Base-by-base conservation (phyloP, 1,140 invertebrate species). In the Melitaea cinxia region DNA sequence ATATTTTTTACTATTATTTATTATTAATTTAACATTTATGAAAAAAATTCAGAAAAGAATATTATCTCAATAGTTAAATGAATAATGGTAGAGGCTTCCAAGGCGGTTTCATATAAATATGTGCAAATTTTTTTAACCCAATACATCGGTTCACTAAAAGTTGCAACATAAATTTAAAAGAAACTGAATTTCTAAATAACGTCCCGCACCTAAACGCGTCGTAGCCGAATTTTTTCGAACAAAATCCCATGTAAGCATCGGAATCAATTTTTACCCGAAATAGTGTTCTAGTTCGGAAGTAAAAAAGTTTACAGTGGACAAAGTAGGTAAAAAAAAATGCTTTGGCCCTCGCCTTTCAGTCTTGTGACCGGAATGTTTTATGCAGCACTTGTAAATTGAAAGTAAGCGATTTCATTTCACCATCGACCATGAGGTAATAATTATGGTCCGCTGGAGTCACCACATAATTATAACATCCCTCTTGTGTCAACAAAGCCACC, bases 231-330 rank as follows among this genome's bases (percentile, higher is more conserved):
- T 47, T 45, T 73, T 70, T 56, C 57, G 45, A 65, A 73, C 58
- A 73, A 64, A 70, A 73, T 62, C 57, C 56, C 57, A 52, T 64
- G 71, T 71, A 67, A 71, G 64, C 67, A 63, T 62, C 60, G 53
- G 57, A 73, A 66, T 70, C 60, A 67, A 73, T 70, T 73, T 73
- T 70, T 68, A 70, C 61, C 61, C 42, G 65, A 57, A 63, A 61
- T 61, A 61, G 37, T 58, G 39, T 47, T 67, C 50, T 26, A 66
- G 49, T 64, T 73, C 64, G 61, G 58, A 56, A 60, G 61, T 45
- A 35, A 65, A 73, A 70, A 65, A 66, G 58, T 70, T 64, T 70
- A 70, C 62, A 65, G 64, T 73, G 68, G 37, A 70, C 68, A 67
- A 70, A 65, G 61, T 70, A 67, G 57, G 61, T 59, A 57, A 60